Evolutionary conservation across 1,140 invertebrate genomes (phyloP).

Genomic region (Chrysopa pallens): DNA sequence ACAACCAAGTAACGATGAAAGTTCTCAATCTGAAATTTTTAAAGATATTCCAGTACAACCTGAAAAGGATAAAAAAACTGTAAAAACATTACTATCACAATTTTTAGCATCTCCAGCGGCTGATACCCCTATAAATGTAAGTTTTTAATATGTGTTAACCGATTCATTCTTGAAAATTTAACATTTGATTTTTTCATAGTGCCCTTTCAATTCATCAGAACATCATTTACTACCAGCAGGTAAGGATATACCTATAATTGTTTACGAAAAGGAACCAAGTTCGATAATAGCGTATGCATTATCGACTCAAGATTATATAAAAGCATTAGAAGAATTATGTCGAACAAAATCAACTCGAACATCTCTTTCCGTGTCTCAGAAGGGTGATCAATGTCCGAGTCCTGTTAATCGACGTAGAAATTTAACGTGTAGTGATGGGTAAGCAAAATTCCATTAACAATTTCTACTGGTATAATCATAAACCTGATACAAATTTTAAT

Average conservation of each 20-base stretch:
- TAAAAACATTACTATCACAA: conserved; percentile 52
- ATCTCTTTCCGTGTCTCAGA: conserved; percentile 6
- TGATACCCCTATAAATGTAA: conserved; percentile 26
- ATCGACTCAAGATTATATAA: conserved; percentile 51
- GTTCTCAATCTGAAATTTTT: conserved; percentile 9
- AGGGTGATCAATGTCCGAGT: conserved; percentile 22
- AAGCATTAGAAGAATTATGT: conserved; percentile 30
- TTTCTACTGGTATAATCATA: neutral
- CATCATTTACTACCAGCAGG: conserved; percentile 40
- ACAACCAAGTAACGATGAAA: conserved; percentile 11
- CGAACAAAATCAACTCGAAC: conserved; percentile 15
- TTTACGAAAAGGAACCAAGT: conserved; percentile 72
- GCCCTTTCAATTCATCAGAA: conserved; percentile 40
- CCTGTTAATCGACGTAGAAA: conserved; percentile 28
- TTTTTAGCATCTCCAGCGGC: conserved; percentile 34
- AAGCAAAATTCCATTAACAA: neutral
- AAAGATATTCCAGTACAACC: conserved; percentile 9
- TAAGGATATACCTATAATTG: conserved; percentile 48
- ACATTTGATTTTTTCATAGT: conserved; percentile 18
- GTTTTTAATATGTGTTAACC: neutral
- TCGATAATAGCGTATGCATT: conserved; percentile 80
- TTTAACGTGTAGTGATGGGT: conserved; percentile 14
- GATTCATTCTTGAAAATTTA: neutral
- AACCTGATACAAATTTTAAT: too few species aligned
- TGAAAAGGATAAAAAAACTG: conserved; percentile 35